Conservation (phyloP, 37 sponge, comb jelly and placozoan species). For the Oscarella lobularis region DNA sequence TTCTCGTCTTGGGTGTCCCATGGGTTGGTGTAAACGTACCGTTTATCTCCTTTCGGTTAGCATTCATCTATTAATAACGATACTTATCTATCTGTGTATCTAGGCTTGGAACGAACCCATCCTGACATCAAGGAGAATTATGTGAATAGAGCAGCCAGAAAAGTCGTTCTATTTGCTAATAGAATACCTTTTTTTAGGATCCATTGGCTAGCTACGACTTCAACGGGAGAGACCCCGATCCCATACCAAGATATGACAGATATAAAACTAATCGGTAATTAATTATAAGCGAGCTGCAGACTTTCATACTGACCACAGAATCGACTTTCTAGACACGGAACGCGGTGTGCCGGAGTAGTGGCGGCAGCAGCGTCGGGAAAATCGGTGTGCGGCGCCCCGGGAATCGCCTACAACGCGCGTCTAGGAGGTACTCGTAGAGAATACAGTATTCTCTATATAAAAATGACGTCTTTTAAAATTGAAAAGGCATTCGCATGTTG, state of each 20-base stretch:
- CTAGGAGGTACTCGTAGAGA: background rate
- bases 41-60: no score
- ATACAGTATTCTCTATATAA: background rate
- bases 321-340: slow-evolving; percentile 68
- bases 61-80: no score
- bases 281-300: no score
- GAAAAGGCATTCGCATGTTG: background rate
- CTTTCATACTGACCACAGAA: no score
- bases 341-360: slow-evolving; percentile 96
- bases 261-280: no score
- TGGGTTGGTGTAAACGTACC: no score
- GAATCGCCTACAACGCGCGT: background rate
- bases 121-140: slow-evolving; percentile 86
- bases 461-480: background rate
- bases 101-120: slow-evolving; percentile 72
- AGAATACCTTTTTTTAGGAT: slow-evolving; percentile 32
- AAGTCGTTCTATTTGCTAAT: background rate
- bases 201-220: slow-evolving; percentile 79
- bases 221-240: slow-evolving; percentile 78
- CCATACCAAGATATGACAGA: slow-evolving; percentile 70
- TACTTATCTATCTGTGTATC: no score
- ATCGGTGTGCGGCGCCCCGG: background rate
- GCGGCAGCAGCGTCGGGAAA: slow-evolving; percentile 27
- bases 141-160: slow-evolving; percentile 40
- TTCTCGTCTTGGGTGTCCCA: no score